A percentile compares a stretch with the other conserved stretches of the same genome.
Conservation (phyloP, 64 coral and sea anemone genomes). For the Montipora sp. region DNA sequence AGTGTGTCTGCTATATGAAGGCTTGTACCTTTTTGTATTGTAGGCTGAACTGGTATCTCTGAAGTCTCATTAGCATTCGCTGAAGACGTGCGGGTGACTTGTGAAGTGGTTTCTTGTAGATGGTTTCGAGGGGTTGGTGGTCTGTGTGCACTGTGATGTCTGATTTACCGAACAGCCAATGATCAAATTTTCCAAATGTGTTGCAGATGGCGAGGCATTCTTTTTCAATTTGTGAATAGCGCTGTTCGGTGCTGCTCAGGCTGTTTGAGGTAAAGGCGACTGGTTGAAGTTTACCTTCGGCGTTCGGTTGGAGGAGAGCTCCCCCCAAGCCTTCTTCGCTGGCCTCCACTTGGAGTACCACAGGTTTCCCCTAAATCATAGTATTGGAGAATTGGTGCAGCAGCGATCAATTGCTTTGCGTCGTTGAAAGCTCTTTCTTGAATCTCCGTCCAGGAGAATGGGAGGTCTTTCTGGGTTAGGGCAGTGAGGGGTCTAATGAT, state of each 20-base stretch:
- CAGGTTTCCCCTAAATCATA: slow-evolving; percentile 40
- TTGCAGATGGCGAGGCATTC: slow-evolving; percentile 59
- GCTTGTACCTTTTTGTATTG: slow-evolving; percentile 54
- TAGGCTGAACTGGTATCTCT: slow-evolving; percentile 39
- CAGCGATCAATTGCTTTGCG: slow-evolving; percentile 43
- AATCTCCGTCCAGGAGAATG: slow-evolving; percentile 62
- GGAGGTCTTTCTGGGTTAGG: slow-evolving; percentile 24
- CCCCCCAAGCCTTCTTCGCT: slow-evolving; percentile 36
- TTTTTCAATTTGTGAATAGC: slow-evolving; percentile 64
- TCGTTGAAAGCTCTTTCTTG: slow-evolving; percentile 58
- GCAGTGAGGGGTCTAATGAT: slow-evolving; percentile 20
- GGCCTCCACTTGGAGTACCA: slow-evolving; percentile 43
- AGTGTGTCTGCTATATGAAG: slow-evolving; percentile 58
- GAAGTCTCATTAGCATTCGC: slow-evolving; percentile 68
- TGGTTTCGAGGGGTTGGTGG: slow-evolving; percentile 65
- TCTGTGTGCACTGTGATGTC: slow-evolving; percentile 56
- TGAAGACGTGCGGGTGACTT: no score
- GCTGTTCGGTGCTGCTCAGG: slow-evolving; percentile 48
- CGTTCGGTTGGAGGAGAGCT: slow-evolving; percentile 25
- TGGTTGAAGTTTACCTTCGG: slow-evolving; percentile 28
- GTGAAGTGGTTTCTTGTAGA: slow-evolving; percentile 15
- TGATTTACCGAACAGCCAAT: slow-evolving; percentile 49
- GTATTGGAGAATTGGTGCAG: slow-evolving; percentile 46
- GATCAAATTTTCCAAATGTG: slow-evolving; percentile 59
- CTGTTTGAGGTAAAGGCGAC: slow-evolving; percentile 41